Base-by-base conservation (phyloP, 37 sponge, comb jelly and placozoan species). In the Petrosia ficiformis region DNA sequence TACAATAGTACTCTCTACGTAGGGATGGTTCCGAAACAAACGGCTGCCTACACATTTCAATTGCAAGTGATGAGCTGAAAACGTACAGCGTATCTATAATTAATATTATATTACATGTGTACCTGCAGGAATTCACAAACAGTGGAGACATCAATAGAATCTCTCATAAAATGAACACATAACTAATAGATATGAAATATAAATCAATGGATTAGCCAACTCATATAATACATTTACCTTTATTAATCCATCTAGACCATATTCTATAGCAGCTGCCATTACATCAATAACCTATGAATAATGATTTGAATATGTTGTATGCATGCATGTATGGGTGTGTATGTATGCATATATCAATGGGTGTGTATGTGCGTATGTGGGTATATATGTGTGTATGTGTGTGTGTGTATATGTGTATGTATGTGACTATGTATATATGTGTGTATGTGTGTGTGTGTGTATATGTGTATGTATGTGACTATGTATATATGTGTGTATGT, bases 121-220 rank as follows among this genome's bases (percentile, higher is more conserved):
- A 89, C 94, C 82, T 94, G 95, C 58, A 86, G 19, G 44, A 84
- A 89, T 56, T 98, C 99, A 70, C 99, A 98, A 32, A 88, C 99
- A 40, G 85, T 98, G 72, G 90, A 88, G 16, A 87, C 88, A 8
- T 80, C 70, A 42, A 98, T 87, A 42, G 79, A 72, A 1, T 93
- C 91, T 24, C 85, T 79, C 91, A 98, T 95, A 75, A 95, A 98
- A 37, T 78, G 57, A 22, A 95, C 91, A 82, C 99, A 98, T 24
- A 98, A 40, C 94, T 90, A 69, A 14, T 19, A 1, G 42, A 16
- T 19, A 43, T 28, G 73, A 39, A 40, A 68, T 16, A 64, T 22
- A 39, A 29, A 16, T 31, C 16, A 37, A 24, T 42, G 37, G 8
- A 11, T 39, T 39, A 11, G 8, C 5, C 24, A 69, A n/a, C n/a